Percentiles rank a stretch among this genome's conserved stretches.
phyloP scores from a whole-genome alignment of 2,888 invertebrate species.

The Cordylochernes scorpioides region DNA sequence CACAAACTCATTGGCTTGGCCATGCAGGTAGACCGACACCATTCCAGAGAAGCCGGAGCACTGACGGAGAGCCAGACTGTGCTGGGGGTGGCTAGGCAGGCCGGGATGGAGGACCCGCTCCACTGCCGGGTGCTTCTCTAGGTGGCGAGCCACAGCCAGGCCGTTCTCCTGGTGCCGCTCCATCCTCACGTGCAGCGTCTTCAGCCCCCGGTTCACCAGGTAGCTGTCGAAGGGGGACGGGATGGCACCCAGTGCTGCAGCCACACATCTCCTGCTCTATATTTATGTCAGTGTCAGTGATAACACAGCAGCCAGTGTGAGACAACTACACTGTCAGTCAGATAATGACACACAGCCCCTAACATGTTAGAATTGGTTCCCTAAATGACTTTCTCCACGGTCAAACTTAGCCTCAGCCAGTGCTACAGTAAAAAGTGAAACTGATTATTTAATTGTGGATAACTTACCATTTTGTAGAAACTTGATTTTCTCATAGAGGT shows the following conservation, averaged over 20 bases:
- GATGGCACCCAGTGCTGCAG: slow-evolving; percentile 56
- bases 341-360: too few species aligned
- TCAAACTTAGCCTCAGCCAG: neutral
- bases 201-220: slow-evolving; percentile 68
- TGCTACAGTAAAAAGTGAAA: neutral
- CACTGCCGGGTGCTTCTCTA: slow-evolving; percentile 51
- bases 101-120: slow-evolving; percentile 36
- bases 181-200: slow-evolving; percentile 78
- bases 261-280: neutral
- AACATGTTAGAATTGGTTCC: too few species aligned
- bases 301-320: too few species aligned
- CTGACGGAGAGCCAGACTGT: slow-evolving; percentile 48
- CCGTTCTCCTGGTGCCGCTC: slow-evolving; percentile 54
- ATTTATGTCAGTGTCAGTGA: too few species aligned
- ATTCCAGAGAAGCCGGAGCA: slow-evolving; percentile 69
- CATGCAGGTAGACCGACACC: slow-evolving; percentile 54
- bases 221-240: slow-evolving; percentile 92
- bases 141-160: slow-evolving; percentile 44
- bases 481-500: slow-evolving; percentile 38
- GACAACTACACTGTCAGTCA: too few species aligned
- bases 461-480: slow-evolving; percentile 60
- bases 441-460: slow-evolving; percentile 2
- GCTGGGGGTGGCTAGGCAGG: slow-evolving; percentile 57
- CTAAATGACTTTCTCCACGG: too few species aligned
- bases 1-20: slow-evolving; percentile 13